A percentile compares a stretch with the other conserved stretches of the same genome.
Conservation (phyloP, 2,888 invertebrate species). For the Lamproptera curius region DNA sequence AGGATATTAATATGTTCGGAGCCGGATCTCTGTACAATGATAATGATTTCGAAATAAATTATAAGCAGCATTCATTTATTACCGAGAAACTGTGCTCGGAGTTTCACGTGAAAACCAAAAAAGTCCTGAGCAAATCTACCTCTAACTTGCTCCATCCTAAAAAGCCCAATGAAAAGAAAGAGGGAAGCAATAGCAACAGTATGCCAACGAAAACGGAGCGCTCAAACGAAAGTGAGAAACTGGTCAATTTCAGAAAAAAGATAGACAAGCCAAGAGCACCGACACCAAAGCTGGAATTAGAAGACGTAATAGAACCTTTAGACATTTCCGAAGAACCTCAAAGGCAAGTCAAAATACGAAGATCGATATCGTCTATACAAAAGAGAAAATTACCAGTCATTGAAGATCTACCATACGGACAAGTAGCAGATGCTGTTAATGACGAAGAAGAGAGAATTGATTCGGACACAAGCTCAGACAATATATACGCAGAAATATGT, state of each 20-base stretch:
- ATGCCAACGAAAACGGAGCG: slow-evolving; percentile 73
- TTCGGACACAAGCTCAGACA: slow-evolving; percentile 74
- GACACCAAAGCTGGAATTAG: slow-evolving; percentile 65
- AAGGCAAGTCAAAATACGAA: slow-evolving; percentile 67
- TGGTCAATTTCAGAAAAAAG: slow-evolving; percentile 67
- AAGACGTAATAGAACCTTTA: slow-evolving; percentile 53
- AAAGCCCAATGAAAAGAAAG: slow-evolving; percentile 71
- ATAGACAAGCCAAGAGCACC: slow-evolving; percentile 71
- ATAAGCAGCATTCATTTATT: slow-evolving; percentile 80
- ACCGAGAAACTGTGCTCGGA: slow-evolving; percentile 84
- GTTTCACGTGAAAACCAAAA: slow-evolving; percentile 84
- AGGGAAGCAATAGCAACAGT: slow-evolving; percentile 68
- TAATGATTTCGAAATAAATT: slow-evolving; percentile 75
- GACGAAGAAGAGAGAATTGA: slow-evolving; percentile 64
- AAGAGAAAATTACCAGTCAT: slow-evolving; percentile 74
- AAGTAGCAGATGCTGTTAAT: slow-evolving; percentile 82
- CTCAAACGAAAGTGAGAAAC: slow-evolving; percentile 53
- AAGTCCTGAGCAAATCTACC: slow-evolving; percentile 80
- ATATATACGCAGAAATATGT: slow-evolving; percentile 85
- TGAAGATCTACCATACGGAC: slow-evolving; percentile 84
- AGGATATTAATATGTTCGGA: slow-evolving; percentile 76
- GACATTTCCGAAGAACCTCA: slow-evolving; percentile 69
- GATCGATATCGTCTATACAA: slow-evolving; percentile 75
- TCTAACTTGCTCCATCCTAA: slow-evolving; percentile 80
- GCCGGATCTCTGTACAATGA: slow-evolving; percentile 76